Conservation (phyloP, 1,140 invertebrate species). For the Micrasema minimum region DNA sequence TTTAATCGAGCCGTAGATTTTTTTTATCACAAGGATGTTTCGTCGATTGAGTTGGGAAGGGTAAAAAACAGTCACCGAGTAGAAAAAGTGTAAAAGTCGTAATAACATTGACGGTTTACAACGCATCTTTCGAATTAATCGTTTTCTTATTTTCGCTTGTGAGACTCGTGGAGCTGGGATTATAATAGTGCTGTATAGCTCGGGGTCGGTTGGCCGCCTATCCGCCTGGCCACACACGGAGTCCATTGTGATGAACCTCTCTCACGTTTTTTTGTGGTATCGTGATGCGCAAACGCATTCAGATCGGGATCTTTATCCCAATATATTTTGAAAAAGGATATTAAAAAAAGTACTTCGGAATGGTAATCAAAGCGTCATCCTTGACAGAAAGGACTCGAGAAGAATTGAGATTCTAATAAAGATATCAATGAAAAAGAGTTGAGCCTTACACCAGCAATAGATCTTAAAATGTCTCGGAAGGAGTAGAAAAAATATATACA, state of each 20-base stretch:
- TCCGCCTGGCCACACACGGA: conserved; percentile 34
- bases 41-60: background rate
- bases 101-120: background rate
- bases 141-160: background rate
- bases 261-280: conserved; percentile 7
- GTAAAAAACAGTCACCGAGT: conserved; percentile 2
- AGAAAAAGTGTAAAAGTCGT: background rate
- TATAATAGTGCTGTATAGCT: conserved; percentile 11
- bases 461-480: too few relatives aligned
- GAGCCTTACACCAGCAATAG: too few relatives aligned
- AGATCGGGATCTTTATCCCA: background rate
- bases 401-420: conserved; percentile 11
- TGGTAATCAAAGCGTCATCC: conserved; percentile 23
- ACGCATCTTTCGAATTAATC: conserved; percentile 3
- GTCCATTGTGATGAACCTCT: conserved; percentile 22
- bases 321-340: background rate
- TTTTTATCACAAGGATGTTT: background rate
- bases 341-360: background rate
- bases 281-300: conserved; percentile 4
- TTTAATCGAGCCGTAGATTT: background rate
- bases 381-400: background rate
- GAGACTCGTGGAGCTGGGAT: background rate
- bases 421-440: conserved; percentile 3
- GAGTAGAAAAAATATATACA: too few relatives aligned
- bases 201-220: too few relatives aligned